Percentiles rank a stretch among this genome's conserved stretches.
Conservation (phyloP, 2,888 invertebrate genomes). For the Drosophila mercatorum region DNA sequence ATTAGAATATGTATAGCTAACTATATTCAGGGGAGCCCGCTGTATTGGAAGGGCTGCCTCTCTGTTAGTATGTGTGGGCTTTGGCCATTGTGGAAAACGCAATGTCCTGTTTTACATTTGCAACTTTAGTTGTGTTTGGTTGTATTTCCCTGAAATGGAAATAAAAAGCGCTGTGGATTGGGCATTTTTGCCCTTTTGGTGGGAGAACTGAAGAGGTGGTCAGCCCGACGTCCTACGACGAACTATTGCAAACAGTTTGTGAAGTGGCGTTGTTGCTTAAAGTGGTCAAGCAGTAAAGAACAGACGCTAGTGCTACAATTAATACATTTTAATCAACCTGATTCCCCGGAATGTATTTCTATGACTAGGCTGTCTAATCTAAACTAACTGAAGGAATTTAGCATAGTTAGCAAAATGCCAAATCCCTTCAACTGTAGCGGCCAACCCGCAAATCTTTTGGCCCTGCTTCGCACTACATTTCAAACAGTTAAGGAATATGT, state of each 20-base stretch:
- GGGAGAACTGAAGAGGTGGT: constrained; percentile 35
- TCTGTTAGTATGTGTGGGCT: constrained; percentile 13
- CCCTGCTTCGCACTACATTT: constrained; percentile 45
- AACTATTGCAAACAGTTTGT: constrained; percentile 58
- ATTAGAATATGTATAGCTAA: neutral
- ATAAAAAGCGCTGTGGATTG: constrained; percentile 32
- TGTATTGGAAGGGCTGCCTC: neutral
- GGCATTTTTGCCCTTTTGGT: constrained; percentile 33
- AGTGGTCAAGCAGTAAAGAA: constrained; percentile 33
- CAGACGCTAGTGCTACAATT: constrained; percentile 4
- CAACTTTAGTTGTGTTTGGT: constrained; percentile 58
- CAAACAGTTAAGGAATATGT: constrained; percentile 55
- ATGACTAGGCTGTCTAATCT: neutral
- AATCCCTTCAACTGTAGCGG: constrained; percentile 47
- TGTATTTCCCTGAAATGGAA: constrained; percentile 61
- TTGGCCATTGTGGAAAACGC: constrained; percentile 59
- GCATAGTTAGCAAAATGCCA: constrained; percentile 47
- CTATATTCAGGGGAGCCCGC: constrained; percentile 13
- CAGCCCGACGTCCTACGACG: constrained; percentile 37
- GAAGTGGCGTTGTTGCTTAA: constrained; percentile 44
- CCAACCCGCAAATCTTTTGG: constrained; percentile 42
- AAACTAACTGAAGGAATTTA: neutral
- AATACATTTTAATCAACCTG: constrained; percentile 14
- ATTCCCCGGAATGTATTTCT: constrained; percentile 22
- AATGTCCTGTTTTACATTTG: constrained; percentile 76